A percentile compares a stretch with the other conserved stretches of the same genome.
Conservation (phyloP, 1,140 invertebrate species). For the Luehdorfia chinensis region DNA sequence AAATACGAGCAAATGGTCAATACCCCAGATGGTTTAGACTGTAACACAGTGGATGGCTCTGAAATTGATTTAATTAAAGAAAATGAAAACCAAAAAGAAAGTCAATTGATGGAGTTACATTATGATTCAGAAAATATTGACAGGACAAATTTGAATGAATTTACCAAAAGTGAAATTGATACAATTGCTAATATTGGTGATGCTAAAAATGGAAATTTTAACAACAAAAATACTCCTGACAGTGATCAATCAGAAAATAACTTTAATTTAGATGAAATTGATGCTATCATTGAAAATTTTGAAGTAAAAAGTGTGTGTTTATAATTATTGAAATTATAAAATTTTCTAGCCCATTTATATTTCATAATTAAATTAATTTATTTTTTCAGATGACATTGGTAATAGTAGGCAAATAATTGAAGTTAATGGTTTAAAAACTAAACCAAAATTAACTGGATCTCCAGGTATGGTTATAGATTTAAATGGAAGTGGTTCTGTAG, state of each 20-base stretch:
- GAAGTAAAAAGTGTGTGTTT: constrained; percentile 45
- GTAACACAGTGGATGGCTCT: too few species aligned
- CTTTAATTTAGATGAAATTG: constrained; percentile 55
- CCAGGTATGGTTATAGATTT: constrained; percentile 81
- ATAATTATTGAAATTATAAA: too few species aligned
- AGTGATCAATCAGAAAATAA: too few species aligned
- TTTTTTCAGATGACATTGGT: constrained; percentile 23
- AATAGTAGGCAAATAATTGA: constrained; percentile 3
- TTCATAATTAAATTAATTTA: not conserved
- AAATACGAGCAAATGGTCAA: too few species aligned
- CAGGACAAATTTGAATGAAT: constrained; percentile 6
- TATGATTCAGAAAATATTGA: constrained; percentile 43
- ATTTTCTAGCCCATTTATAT: too few species aligned
- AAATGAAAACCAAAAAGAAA: constrained; percentile 34
- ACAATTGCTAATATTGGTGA: too few species aligned
- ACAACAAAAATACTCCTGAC: too few species aligned
- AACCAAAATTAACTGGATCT: constrained; percentile 77
- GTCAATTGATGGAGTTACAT: constrained; percentile 42
- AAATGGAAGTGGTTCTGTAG: constrained; percentile 39
- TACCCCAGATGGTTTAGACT: too few species aligned
- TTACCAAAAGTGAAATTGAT: constrained; percentile 22
- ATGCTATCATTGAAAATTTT: constrained; percentile 51
- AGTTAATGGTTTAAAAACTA: constrained; percentile 10
- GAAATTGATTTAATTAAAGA: too few species aligned
- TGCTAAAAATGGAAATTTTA: too few species aligned